Conservation (phyloP, 2,797 vertebrate species). For the Myotis vivesi region DNA sequence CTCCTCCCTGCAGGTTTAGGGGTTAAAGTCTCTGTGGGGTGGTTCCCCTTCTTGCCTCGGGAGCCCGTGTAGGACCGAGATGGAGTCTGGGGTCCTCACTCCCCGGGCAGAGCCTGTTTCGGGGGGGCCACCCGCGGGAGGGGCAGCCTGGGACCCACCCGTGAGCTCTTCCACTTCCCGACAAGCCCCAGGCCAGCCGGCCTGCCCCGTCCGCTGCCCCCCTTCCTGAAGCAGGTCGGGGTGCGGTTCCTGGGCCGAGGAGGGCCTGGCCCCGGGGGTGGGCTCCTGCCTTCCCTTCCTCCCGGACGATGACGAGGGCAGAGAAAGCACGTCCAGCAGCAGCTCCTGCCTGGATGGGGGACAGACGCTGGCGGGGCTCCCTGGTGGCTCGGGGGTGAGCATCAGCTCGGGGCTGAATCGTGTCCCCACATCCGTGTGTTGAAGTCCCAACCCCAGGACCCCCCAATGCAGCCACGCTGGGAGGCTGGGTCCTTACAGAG, state of each 20-base stretch:
- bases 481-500: not conserved
- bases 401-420: not conserved
- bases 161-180: not conserved
- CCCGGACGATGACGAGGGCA: not conserved
- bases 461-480: not conserved
- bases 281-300: not conserved
- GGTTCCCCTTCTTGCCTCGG: not conserved
- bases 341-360: rapidly evolving
- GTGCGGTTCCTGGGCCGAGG: too few relatives aligned
- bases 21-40: not conserved
- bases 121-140: rapidly evolving
- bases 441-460: not conserved
- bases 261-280: not conserved
- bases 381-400: not conserved
- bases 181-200: not conserved
- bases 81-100: rapidly evolving
- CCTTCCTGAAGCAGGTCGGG: not conserved
- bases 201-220: too few relatives aligned
- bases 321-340: rapidly evolving
- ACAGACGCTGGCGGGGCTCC: not conserved
- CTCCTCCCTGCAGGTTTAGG: not conserved
- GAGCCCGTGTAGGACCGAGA: rapidly evolving
- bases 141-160: not conserved
- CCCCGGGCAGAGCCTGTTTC: rapidly evolving
- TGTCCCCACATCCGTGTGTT: too few relatives aligned